phyloP scores from a whole-genome alignment of 1,140 invertebrate genomes.

The Pentalonia nigronervosa region DNA sequence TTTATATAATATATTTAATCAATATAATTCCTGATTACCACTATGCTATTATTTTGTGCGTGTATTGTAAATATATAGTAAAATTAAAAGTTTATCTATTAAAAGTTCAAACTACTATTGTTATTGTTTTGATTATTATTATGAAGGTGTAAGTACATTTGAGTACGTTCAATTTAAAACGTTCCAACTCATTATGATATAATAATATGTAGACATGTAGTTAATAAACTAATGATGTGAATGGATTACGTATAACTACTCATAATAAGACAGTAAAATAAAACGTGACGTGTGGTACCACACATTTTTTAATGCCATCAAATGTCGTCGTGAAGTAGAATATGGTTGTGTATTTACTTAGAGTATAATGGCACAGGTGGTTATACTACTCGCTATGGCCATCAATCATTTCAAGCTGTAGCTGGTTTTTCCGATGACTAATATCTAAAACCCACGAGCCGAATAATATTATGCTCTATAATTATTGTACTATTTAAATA shows the following conservation, averaged over 20 bases:
- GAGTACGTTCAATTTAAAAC: not conserved
- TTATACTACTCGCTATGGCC: not conserved
- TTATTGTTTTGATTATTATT: not conserved
- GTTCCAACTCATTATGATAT: not conserved
- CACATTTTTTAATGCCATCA: not conserved
- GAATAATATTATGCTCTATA: not conserved
- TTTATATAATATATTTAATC: not conserved
- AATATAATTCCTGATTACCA: not conserved
- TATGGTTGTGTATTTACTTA: not conserved
- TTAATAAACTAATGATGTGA: not conserved
- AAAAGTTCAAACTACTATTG: not conserved
- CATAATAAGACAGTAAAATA: not conserved
- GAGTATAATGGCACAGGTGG: not conserved
- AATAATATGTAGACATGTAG: not conserved
- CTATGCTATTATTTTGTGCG: not conserved
- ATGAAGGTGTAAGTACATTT: not conserved
- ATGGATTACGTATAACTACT: not conserved
- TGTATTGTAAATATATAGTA: not conserved
- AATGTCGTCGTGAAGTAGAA: not conserved
- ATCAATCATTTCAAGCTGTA: not conserved
- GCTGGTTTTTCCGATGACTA: not conserved
- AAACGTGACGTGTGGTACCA: not conserved
- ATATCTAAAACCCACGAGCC: not conserved
- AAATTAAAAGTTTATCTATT: not conserved
- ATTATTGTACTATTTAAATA: not conserved